phyloP scores from a whole-genome alignment of 2,113 vertebrate genomes.

The Phocoena phocoena region DNA sequence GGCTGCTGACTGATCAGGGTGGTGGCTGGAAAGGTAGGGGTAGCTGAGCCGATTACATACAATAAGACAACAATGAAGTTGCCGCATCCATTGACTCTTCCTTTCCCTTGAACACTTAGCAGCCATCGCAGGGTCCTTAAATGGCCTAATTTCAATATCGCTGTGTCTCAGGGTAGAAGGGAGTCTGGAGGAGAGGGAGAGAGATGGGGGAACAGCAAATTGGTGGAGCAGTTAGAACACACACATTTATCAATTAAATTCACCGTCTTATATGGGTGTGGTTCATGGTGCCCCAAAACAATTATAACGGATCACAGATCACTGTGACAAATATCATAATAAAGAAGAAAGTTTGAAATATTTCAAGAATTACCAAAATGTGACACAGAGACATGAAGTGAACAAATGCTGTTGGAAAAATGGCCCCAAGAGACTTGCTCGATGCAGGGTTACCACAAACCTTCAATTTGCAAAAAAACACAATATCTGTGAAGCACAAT shows the following conservation, averaged over 20 bases:
- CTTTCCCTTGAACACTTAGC: background rate
- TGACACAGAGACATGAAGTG: background rate
- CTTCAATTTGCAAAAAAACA: background rate
- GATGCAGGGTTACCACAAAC: accelerated
- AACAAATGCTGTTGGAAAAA: background rate
- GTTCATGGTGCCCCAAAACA: background rate
- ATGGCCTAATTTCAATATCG: background rate
- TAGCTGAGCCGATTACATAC: background rate
- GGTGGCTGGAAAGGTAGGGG: too few relatives aligned
- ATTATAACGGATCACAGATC: background rate
- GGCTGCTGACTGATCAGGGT: background rate
- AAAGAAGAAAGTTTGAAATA: too few relatives aligned
- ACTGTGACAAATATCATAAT: background rate
- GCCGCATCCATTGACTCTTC: too few relatives aligned
- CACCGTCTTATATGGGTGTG: accelerated
- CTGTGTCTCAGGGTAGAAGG: background rate
- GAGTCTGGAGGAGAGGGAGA: background rate
- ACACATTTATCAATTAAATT: background rate
- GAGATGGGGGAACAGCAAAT: background rate
- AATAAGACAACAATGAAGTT: background rate
- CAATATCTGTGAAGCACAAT: background rate
- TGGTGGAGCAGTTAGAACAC: background rate
- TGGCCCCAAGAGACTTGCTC: background rate
- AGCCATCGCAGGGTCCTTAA: background rate
- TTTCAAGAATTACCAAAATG: background rate